phyloP scores from a whole-genome alignment of 2,797 vertebrate species.

The Monodelphis domestica region DNA sequence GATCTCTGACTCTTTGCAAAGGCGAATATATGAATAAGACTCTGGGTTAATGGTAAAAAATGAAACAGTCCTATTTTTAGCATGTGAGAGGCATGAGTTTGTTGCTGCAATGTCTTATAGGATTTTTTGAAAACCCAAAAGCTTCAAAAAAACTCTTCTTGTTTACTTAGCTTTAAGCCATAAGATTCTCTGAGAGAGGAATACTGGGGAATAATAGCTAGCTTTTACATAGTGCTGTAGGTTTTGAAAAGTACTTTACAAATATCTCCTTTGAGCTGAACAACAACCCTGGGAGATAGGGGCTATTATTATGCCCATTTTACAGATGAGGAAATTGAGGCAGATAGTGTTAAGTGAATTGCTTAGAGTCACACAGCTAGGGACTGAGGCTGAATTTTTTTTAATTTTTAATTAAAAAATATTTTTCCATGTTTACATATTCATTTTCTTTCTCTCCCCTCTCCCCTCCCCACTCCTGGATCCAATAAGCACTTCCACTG shows the following conservation, averaged over 20 bases:
- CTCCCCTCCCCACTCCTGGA: too few relatives aligned
- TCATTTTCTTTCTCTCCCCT: too few relatives aligned
- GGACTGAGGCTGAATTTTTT: background rate
- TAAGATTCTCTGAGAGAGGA: background rate
- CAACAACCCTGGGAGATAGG: background rate
- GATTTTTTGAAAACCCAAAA: constrained; percentile 29
- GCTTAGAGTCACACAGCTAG: background rate
- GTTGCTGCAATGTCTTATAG: constrained; percentile 41
- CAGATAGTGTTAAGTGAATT: background rate
- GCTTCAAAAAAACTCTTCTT: background rate
- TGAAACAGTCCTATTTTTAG: constrained; percentile 63
- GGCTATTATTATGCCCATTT: background rate
- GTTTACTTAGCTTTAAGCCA: constrained; percentile 7
- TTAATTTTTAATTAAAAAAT: too few relatives aligned
- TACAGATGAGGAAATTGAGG: background rate
- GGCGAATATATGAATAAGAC: constrained; percentile 65
- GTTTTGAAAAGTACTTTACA: background rate
- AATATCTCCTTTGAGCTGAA: background rate
- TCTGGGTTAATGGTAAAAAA: constrained; percentile 60
- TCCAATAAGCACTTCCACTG: too few relatives aligned
- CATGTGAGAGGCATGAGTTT: constrained; percentile 36
- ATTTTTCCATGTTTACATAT: too few relatives aligned
- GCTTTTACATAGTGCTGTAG: background rate
- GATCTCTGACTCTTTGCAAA: constrained; percentile 67
- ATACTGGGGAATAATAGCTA: background rate